Conservation (phyloP, 2,888 invertebrate genomes). For the Heliconius hortense region DNA sequence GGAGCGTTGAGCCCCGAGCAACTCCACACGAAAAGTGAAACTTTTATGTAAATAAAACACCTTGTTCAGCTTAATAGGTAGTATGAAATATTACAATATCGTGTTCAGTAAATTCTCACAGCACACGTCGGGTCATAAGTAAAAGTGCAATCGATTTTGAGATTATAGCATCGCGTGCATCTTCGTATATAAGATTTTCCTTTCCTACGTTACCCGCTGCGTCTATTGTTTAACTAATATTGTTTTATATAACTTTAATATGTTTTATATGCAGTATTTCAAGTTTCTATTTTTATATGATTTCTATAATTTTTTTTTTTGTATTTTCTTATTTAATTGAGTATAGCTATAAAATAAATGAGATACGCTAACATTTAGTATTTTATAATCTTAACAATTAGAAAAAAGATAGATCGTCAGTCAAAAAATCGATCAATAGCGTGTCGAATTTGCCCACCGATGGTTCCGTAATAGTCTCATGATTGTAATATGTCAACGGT, state of each 20-base stretch:
- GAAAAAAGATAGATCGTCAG: no score
- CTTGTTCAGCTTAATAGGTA: neutral
- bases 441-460: no score
- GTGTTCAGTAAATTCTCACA: conserved; percentile 13
- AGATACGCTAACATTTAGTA: no score
- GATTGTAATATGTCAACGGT: no score
- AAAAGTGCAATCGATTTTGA: conserved; percentile 17
- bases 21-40: neutral
- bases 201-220: neutral
- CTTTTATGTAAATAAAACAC: neutral
- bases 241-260: conserved; percentile 1
- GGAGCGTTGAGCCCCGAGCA: neutral
- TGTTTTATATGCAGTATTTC: neutral
- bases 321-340: no score
- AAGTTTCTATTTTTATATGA: neutral
- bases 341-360: no score
- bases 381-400: no score
- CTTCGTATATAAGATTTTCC: conserved; percentile 18
- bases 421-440: no score
- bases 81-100: conserved; percentile 12
- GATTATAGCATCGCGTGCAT: conserved; percentile 19
- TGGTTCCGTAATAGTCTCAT: no score
- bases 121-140: conserved; percentile 1
- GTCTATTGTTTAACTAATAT: conserved; percentile 14
- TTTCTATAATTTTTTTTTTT: no score